Evolutionary conservation across 2,888 invertebrate species (phyloP), one percentile per base, ranked within the genome.

Genomic region (Pherbina coryleti): DNA sequence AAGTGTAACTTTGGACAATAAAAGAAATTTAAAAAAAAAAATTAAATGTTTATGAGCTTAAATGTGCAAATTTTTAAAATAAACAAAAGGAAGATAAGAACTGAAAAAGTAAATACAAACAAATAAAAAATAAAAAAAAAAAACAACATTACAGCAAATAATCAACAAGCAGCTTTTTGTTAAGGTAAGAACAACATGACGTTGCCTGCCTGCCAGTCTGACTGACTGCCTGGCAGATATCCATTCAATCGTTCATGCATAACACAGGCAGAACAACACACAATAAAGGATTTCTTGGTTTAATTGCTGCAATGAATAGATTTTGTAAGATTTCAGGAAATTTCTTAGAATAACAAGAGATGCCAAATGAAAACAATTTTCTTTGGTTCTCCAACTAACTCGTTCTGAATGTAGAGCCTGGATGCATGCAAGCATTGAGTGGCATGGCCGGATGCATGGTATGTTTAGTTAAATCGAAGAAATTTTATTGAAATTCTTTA

Each of bases 1-100:
- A 49, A 67, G 53, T 73, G 79, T 81, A 44, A 66, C 51, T 78
- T 81, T 79, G 71, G 79, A 78, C 75, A 66, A 79, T 64, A 51
- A 66, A 78, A 78, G 76, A 3, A 72, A 57, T 75, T 62, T 78
- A 78, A 70, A 80, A 78, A 75, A 76, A 73, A n/a, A 81, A 76
- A 71, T 64, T 67, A 51, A 79, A 62, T 75, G 77, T 79, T 71
- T 67, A 72, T 64, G 37, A 67, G 83, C 80, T 81, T 74, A 71
- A 55, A 71, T 70, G 74, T 69, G 78, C 60, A 78, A 75, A 78
- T 76, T 75, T 70, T 28, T 8, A 67, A 71, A 64, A 49, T 34
- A 71, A 25, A 71, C 17, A 64, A 78, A 57, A 31, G 53, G 60
- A 70, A 73, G 11, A 71, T 37, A 44, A 34, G 70, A 70, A 31